Evolutionary conservation across 2,888 invertebrate species (phyloP).

Genomic region (Brachycybe producta): DNA sequence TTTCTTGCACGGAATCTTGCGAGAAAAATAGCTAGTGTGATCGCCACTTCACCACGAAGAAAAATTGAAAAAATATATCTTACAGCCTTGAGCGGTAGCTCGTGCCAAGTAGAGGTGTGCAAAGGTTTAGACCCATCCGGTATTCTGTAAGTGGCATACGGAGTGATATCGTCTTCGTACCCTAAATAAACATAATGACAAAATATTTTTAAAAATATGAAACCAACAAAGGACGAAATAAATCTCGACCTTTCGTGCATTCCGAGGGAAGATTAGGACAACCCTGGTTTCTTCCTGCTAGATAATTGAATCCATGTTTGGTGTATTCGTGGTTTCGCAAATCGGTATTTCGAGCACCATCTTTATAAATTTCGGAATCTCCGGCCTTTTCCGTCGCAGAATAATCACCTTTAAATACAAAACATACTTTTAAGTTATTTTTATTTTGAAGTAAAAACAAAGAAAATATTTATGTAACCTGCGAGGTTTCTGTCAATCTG

Average conservation of each 20-base stretch:
- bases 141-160: constrained; percentile 19
- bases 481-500: not conserved
- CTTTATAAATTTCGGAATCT: not conserved
- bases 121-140: constrained; percentile 14
- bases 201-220: not conserved
- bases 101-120: constrained; percentile 15
- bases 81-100: constrained; percentile 17
- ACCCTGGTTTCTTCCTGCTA: constrained; percentile 5
- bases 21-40: constrained; percentile 1
- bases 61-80: constrained; percentile 5
- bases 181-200: not conserved
- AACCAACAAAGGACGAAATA: not conserved
- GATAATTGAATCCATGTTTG: constrained; percentile 12
- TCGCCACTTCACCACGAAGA: not conserved
- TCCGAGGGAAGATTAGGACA: not conserved
- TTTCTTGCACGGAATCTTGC: not conserved
- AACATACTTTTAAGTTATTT: not conserved
- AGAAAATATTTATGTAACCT: not conserved
- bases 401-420: not conserved
- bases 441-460: not conserved
- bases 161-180: constrained; percentile 18
- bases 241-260: constrained; percentile 2
- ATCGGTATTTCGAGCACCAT: not conserved
- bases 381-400: constrained; percentile 1
- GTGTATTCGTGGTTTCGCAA: constrained; percentile 9